Conservation (phyloP, 1,140 invertebrate species). For the Drosophila lini region DNA sequence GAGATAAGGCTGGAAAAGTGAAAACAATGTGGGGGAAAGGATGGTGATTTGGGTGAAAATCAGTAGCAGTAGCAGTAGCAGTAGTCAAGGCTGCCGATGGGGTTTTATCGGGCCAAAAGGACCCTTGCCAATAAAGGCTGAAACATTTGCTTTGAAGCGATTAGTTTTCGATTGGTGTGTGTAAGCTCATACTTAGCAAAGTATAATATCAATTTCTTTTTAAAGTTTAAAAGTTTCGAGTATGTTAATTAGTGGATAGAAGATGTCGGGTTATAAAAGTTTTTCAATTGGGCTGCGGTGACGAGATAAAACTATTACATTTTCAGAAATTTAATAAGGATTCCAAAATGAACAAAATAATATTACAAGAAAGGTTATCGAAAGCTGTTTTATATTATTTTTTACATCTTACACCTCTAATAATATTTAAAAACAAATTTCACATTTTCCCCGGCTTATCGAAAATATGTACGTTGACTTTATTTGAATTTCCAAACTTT, state of each 20-base stretch:
- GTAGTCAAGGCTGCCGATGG: conserved; percentile 5
- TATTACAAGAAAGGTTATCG: too few species aligned
- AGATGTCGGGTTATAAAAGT: background rate
- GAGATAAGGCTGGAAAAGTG: conserved; percentile 37
- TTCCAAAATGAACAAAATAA: background rate
- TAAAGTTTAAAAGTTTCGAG: background rate
- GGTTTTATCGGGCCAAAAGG: conserved; percentile 2
- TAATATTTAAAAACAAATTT: background rate
- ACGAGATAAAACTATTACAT: background rate
- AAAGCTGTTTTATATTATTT: background rate
- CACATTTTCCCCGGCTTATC: too few species aligned
- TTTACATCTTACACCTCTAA: background rate
- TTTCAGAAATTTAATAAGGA: background rate
- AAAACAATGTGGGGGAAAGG: conserved; percentile 17
- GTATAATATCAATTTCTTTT: conserved; percentile 12
- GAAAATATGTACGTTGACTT: background rate
- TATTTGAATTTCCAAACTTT: background rate
- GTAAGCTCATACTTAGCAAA: background rate
- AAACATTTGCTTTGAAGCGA: conserved; percentile 9
- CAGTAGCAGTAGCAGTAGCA: background rate
- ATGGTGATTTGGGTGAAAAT: conserved; percentile 16
- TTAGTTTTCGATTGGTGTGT: conserved; percentile 11
- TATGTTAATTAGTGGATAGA: background rate
- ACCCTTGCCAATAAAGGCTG: conserved; percentile 10
- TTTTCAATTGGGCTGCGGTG: background rate